Conservation (phyloP, 2,797 vertebrate species). For the Semotilus atromaculatus region DNA sequence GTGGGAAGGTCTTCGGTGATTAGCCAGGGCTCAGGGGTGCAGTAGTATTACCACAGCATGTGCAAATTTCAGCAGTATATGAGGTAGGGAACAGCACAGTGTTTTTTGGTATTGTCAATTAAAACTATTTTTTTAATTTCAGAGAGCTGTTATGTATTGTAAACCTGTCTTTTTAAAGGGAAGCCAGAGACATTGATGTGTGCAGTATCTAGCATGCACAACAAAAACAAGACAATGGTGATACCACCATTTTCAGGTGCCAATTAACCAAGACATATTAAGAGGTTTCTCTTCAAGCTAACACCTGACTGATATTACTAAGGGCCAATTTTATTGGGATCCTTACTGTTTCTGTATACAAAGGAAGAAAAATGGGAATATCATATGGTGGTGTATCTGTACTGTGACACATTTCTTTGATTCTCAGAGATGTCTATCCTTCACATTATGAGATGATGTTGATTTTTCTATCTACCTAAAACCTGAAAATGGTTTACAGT, state of each 20-base stretch:
- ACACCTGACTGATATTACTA: background rate
- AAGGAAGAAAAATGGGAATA: conserved; percentile 14
- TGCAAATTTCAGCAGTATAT: conserved; percentile 77
- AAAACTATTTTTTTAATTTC: conserved; percentile 93
- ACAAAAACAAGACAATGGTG: conserved; percentile 58
- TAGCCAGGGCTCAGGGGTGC: conserved; percentile 34
- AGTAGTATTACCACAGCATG: conserved; percentile 59
- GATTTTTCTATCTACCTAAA: conserved; percentile 47
- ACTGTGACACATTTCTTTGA: conserved; percentile 45
- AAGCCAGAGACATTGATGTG: conserved; percentile 63
- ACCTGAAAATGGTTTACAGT: conserved; percentile 47
- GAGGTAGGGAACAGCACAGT: conserved; percentile 78
- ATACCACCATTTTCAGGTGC: conserved; percentile 69
- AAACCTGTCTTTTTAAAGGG: conserved; percentile 73
- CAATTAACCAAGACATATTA: conserved; percentile 66
- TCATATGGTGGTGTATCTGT: conserved; percentile 46
- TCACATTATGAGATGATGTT: conserved; percentile 43
- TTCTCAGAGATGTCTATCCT: conserved; percentile 27
- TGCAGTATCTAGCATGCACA: conserved; percentile 84
- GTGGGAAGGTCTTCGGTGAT: conserved; percentile 76
- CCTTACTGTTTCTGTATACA: conserved; percentile 45
- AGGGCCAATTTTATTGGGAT: conserved; percentile 43
- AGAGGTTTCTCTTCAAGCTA: conserved; percentile 26
- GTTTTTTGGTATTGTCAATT: conserved; percentile 80
- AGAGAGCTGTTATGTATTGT: conserved; percentile 74